Percentiles rank a stretch among this genome's conserved stretches.
These are phyloP conservation scores for Gracilinanus agilis DNA, from an alignment of 2,113 vertebrate species.

Conservation along the genomic window DNA sequence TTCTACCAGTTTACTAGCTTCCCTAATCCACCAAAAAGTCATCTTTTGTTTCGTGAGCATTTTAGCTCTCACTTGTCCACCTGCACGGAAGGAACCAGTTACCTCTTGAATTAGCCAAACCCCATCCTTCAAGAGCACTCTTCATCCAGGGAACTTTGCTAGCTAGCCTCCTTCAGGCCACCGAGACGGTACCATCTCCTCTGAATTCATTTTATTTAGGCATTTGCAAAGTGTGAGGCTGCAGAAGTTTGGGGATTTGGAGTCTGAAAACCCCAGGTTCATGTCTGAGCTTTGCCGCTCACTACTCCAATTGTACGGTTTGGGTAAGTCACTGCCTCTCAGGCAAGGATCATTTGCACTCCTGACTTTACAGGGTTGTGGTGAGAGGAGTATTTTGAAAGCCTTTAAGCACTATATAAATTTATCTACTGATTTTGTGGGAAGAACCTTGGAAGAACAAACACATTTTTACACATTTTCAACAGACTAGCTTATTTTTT, in stretches of 20 bases:
- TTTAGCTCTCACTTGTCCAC: not conserved
- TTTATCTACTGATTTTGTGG: not conserved
- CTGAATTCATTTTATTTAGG: not conserved
- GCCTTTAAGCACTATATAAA: not conserved
- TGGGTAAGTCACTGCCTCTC: not conserved
- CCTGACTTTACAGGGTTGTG: not conserved
- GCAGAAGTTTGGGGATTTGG: not conserved
- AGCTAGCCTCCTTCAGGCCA: not conserved
- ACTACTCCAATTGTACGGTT: not conserved
- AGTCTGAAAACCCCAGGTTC: not conserved
- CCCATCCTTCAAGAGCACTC: not conserved
- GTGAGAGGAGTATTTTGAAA: not conserved
- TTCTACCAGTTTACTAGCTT: not conserved
- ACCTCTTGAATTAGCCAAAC: not conserved
- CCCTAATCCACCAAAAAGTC: not conserved
- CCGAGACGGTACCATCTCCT: not conserved
- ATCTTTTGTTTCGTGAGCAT: not conserved
- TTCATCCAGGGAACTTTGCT: not conserved
- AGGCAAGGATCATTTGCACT: not conserved
- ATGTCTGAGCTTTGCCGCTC: not conserved
- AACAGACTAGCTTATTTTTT: not conserved
- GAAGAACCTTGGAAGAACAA: not conserved
- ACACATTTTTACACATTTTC: not conserved
- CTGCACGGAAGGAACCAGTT: not conserved
- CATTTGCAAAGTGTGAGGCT: not conserved